Conservation (phyloP, 2,888 invertebrate genomes). For the Tenthredo distinguenda region DNA sequence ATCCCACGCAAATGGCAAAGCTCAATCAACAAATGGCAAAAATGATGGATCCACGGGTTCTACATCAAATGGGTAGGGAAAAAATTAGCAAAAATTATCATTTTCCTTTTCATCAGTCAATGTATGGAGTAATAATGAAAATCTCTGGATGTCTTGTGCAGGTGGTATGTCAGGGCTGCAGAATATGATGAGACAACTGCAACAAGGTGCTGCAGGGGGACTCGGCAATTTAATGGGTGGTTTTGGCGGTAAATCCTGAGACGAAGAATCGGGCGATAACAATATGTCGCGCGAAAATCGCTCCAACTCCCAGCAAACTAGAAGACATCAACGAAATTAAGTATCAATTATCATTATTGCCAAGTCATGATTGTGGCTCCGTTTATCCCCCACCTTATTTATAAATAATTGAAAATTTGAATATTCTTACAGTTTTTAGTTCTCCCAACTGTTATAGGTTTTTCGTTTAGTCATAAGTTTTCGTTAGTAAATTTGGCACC, state of each 20-base stretch:
- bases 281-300: conserved; percentile 59
- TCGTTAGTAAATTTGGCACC: background rate
- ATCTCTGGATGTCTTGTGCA: conserved; percentile 71
- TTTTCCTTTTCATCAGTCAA: background rate
- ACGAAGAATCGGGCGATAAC: conserved; percentile 56
- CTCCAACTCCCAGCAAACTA: conserved; percentile 58
- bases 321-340: conserved; percentile 60
- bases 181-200: conserved; percentile 98
- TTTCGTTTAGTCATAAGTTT: background rate
- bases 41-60: conserved; percentile 99
- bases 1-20: conserved; percentile 99
- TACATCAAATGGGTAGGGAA: conserved; percentile 91
- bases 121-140: background rate
- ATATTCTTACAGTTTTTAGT: conserved; percentile 1
- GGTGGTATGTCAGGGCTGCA: conserved; percentile 98
- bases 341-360: conserved; percentile 37
- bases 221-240: conserved; percentile 82
- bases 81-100: background rate
- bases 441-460: background rate
- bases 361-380: conserved; percentile 5
- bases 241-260: conserved; percentile 80
- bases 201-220: conserved; percentile 83
- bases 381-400: conserved; percentile 21
- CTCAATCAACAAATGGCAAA: conserved; percentile 99
- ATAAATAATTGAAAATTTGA: conserved; percentile 13